Base-by-base conservation (phyloP, 2,888 invertebrate genomes). In the Petrolisthes cinctipes region DNA sequence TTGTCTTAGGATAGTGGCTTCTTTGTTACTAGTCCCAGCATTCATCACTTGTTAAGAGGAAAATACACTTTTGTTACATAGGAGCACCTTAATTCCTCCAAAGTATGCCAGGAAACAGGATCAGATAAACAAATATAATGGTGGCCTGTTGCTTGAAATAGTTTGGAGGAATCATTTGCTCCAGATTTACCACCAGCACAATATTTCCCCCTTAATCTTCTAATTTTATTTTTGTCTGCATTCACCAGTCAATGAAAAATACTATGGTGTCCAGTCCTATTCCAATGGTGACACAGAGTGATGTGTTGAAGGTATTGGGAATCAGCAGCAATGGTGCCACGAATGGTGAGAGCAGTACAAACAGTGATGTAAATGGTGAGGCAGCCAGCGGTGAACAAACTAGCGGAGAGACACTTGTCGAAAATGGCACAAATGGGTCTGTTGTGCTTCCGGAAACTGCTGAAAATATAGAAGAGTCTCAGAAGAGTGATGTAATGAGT, bases 291-390 rank as follows among this genome's bases (percentile, higher is more conserved):
- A 76, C 86, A 20, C 82, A 86, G 54, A 76, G 82, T 17, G 86
- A 86, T n/a, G 82, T 86, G n/a, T 79, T 86, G n/a, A 86, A n/a
- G 75, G 81, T 75, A 2, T 54, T 86, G 14, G 86, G 86, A 51
- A 76, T 86, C n/a, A 82, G 57, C 51, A 17, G 53, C 5, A 80
- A 53, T 57, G 56, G 66, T 23, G 80, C 73, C 17, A 68, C 56
- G 53, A 53, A 17, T 57, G 23, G 56, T 51, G 61, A 61, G 17
- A 51, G 61, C 37, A 68, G 71, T n/a, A 66, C 66, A 5, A 83
- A 51, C 73, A 75, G 23, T 51, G 56, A 23, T 5, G 57, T 37
- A 23, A 75, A 83, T 75, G 75, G 56, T 54, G n/a, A 82, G 3
- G 6, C 82, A 17, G 37, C 68, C 51, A 53, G 51, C 82, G 37